Conservation (phyloP, 1,140 invertebrate species). For the Babylonia areolata region DNA sequence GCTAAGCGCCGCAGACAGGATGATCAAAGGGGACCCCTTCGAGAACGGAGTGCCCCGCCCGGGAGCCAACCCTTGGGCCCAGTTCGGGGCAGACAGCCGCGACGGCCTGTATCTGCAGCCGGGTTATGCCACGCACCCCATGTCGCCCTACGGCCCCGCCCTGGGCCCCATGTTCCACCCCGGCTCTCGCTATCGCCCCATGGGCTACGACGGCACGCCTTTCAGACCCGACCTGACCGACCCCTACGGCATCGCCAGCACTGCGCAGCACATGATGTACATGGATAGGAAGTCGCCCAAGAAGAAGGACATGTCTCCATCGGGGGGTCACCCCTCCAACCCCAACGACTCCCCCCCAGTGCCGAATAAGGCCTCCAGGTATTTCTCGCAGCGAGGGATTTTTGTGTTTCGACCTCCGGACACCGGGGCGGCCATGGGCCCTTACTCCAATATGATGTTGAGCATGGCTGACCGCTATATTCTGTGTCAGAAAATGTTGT, state of each 20-base stretch:
- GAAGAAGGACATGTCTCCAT: constrained; percentile 33
- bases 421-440: constrained; percentile 39
- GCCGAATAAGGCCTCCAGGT: constrained; percentile 34
- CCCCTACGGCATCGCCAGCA: background rate
- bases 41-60: constrained; percentile 33
- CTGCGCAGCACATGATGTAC: constrained; percentile 15
- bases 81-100: constrained; percentile 26
- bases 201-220: constrained; percentile 26
- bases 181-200: constrained; percentile 25
- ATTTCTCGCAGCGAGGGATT: constrained; percentile 47
- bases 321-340: background rate
- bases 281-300: constrained; percentile 29
- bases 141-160: constrained; percentile 1
- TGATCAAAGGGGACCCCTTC: constrained; percentile 29
- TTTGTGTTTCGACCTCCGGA: constrained; percentile 45
- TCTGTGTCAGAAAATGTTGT: constrained; percentile 57
- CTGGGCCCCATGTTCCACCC: constrained; percentile 28
- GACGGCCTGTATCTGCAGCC: constrained; percentile 26
- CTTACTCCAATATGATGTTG: constrained; percentile 27
- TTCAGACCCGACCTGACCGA: constrained; percentile 19
- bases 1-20: constrained; percentile 19
- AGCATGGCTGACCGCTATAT: constrained; percentile 52
- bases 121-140: background rate
- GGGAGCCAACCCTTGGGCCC: constrained; percentile 23
- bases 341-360: constrained; percentile 30